Percentiles rank a stretch among this genome's conserved stretches.
Conservation (phyloP, 2,888 invertebrate species). For the Mythimna ferrago region DNA sequence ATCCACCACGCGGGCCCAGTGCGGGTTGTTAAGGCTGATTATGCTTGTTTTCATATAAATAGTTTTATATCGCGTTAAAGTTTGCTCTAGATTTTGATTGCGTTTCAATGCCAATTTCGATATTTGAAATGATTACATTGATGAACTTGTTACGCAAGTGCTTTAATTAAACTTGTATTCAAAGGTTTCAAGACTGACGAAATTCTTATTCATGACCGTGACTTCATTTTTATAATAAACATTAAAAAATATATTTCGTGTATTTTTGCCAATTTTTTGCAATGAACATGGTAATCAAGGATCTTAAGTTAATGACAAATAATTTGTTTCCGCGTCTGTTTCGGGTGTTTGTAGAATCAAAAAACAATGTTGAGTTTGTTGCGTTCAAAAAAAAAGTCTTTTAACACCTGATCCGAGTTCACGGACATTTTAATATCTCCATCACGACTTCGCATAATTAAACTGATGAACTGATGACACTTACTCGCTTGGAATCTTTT, state of each 20-base stretch:
- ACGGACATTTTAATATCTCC: slow-evolving; percentile 74
- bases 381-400: slow-evolving; percentile 56
- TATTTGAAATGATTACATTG: not conserved
- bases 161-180: slow-evolving; percentile 11
- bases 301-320: slow-evolving; percentile 64
- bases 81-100: slow-evolving; percentile 25
- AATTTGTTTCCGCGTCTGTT: slow-evolving; percentile 71
- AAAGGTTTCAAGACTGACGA: slow-evolving; percentile 27
- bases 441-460: slow-evolving; percentile 78
- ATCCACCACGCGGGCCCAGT: no score
- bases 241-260: slow-evolving; percentile 25
- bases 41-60: no score
- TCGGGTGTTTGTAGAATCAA: slow-evolving; percentile 66
- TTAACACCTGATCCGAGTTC: slow-evolving; percentile 69
- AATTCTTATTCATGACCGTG: slow-evolving; percentile 36
- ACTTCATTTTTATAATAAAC: slow-evolving; percentile 36
- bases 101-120: not conserved
- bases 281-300: slow-evolving; percentile 55
- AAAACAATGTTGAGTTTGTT: slow-evolving; percentile 59
- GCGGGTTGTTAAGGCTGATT: no score
- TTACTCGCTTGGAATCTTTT: slow-evolving; percentile 59
- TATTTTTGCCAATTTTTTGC: slow-evolving; percentile 47
- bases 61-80: not conserved
- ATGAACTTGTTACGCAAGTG: slow-evolving; percentile 8
- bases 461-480: slow-evolving; percentile 67